Conservation (phyloP, 2,888 invertebrate genomes). For the Deilephila elpenor region DNA sequence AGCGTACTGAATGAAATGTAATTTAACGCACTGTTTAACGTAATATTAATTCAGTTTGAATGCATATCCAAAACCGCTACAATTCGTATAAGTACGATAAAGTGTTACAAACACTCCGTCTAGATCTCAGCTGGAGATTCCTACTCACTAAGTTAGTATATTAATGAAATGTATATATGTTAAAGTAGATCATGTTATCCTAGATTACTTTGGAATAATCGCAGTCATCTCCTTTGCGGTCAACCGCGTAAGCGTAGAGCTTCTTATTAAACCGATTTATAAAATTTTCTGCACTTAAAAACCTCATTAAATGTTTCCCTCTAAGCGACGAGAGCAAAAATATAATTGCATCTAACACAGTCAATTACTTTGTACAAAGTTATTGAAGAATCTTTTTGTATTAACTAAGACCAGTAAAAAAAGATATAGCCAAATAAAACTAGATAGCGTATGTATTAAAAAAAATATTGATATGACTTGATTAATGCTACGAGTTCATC, state of each 20-base stretch:
- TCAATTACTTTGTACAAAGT: not conserved
- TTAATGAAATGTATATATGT: not conserved
- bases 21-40: constrained; percentile 26
- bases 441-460: no score
- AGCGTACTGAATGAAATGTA: constrained; percentile 17
- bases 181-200: constrained; percentile 16
- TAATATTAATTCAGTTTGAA: constrained; percentile 13
- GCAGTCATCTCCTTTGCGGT: constrained; percentile 3
- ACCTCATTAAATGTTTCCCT: not conserved
- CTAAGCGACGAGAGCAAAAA: not conserved
- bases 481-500: no score
- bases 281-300: not conserved
- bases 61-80: constrained; percentile 3
- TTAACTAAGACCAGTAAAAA: no score
- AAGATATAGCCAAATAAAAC: no score
- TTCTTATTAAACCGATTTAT: not conserved
- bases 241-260: constrained; percentile 10
- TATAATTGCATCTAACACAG: not conserved
- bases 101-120: not conserved
- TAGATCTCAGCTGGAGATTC: not conserved
- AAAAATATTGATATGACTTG: no score
- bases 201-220: constrained; percentile 10
- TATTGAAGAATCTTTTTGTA: not conserved
- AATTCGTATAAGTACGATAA: not conserved
- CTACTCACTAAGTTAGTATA: not conserved